Evolutionary conservation across 2,888 invertebrate species (phyloP).

Genomic region (Ectemnius lituratus): DNA sequence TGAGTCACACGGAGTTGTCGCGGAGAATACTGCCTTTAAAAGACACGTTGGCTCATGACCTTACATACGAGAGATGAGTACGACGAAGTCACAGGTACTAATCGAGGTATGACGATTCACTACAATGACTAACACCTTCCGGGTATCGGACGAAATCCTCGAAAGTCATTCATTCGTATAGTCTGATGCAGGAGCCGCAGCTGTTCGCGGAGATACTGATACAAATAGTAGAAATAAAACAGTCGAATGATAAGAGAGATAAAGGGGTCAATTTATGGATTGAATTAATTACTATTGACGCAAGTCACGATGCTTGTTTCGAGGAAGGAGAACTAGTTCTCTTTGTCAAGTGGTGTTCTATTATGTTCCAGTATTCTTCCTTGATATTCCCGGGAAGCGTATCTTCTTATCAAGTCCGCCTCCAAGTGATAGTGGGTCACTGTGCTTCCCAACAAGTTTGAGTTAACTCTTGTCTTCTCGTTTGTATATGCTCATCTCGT

Average conservation of each 20-base stretch:
- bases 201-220: too few relatives aligned
- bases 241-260: too few relatives aligned
- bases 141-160: background rate
- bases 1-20: slow-evolving; percentile 21
- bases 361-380: slow-evolving; percentile 28
- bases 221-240: too few relatives aligned
- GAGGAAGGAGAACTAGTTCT: slow-evolving; percentile 33
- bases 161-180: too few relatives aligned
- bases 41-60: slow-evolving; percentile 26
- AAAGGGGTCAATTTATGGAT: slow-evolving; percentile 9
- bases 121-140: slow-evolving; percentile 47
- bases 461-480: slow-evolving; percentile 13
- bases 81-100: slow-evolving; percentile 5
- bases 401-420: slow-evolving; percentile 45
- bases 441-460: slow-evolving; percentile 28
- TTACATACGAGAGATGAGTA: background rate
- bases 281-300: slow-evolving; percentile 45
- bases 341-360: slow-evolving; percentile 46
- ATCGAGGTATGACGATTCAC: slow-evolving; percentile 42
- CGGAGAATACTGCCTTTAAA: slow-evolving; percentile 23
- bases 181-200: too few relatives aligned
- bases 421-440: slow-evolving; percentile 48
- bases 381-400: slow-evolving; percentile 49
- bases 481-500: background rate
- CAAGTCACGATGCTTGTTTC: slow-evolving; percentile 16